A percentile compares a stretch with the other conserved stretches of the same genome.
These are phyloP conservation scores for Enchytraeus crypticus DNA, from an alignment of 2,888 invertebrate species.

Conservation along the genomic window DNA sequence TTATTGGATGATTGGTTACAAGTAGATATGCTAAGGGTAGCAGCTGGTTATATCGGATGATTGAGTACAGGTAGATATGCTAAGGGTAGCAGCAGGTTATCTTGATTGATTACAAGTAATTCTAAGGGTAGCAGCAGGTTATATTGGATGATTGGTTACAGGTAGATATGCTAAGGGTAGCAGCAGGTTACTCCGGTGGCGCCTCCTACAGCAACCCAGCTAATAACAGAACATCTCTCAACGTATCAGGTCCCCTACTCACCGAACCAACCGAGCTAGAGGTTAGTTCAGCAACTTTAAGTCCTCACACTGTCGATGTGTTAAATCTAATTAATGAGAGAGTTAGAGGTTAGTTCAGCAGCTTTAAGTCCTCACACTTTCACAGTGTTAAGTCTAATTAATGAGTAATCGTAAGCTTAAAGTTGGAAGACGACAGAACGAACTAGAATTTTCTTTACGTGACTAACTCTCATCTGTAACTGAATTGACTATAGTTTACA, in stretches of 20 bases:
- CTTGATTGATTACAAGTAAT: too few species aligned
- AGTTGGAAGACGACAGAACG: too few species aligned
- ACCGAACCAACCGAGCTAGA: slow-evolving; percentile 10
- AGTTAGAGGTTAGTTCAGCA: neutral
- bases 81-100: neutral
- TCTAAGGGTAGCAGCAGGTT: too few species aligned
- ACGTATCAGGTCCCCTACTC: slow-evolving; percentile 1
- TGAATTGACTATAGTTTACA: too few species aligned
- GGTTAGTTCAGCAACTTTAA: neutral
- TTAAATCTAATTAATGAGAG: neutral
- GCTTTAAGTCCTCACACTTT: too few species aligned
- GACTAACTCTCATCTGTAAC: too few species aligned
- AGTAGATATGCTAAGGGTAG: too few species aligned
- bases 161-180: neutral
- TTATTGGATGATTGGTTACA: too few species aligned
- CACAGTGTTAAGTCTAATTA: too few species aligned
- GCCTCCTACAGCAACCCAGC: neutral
- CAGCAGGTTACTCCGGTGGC: neutral
- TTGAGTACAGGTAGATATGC: neutral
- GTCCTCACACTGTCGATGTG: too few species aligned
- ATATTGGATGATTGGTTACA: neutral
- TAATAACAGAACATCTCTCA: neutral
- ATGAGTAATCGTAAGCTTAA: too few species aligned
- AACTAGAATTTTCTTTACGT: too few species aligned
- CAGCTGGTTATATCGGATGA: neutral